These are phyloP conservation scores for Limnephilus lunatus DNA, from an alignment of 2,888 invertebrate species.

Conservation along the genomic window DNA sequence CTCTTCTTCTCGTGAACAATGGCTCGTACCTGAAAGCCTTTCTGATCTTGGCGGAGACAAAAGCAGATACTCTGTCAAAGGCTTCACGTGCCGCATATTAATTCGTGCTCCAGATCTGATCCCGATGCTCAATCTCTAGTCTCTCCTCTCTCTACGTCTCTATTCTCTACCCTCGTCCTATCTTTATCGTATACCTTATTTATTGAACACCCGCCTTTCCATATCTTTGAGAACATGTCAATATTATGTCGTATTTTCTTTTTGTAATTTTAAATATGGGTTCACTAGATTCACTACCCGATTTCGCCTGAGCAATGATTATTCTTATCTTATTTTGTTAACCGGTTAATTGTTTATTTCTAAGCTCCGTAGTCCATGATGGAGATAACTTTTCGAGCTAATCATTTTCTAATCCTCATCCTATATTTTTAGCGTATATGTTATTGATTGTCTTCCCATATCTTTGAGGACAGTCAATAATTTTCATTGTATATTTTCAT, in stretches of 20 bases:
- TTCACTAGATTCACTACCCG: too few species aligned
- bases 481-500: not conserved
- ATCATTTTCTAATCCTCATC: not conserved
- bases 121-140: not conserved
- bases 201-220: not conserved
- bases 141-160: too few species aligned
- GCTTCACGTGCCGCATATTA: slow-evolving; percentile 48
- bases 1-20: slow-evolving; percentile 34
- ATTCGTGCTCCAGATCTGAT: slow-evolving; percentile 35
- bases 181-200: not conserved
- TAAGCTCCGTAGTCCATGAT: too few species aligned
- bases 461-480: not conserved
- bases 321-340: too few species aligned
- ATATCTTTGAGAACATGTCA: not conserved
- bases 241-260: not conserved
- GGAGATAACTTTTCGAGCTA: too few species aligned
- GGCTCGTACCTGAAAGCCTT: slow-evolving; percentile 27
- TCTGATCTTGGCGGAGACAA: slow-evolving; percentile 44
- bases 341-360: too few species aligned
- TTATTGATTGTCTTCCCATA: too few species aligned
- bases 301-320: too few species aligned
- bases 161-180: not conserved
- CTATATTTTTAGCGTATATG: not conserved
- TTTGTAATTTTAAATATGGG: not conserved
- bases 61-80: slow-evolving; percentile 49